These are phyloP conservation scores for Trissoscelio sp. DNA, from an alignment of 2,888 invertebrate genomes.

Conservation along the genomic window DNA sequence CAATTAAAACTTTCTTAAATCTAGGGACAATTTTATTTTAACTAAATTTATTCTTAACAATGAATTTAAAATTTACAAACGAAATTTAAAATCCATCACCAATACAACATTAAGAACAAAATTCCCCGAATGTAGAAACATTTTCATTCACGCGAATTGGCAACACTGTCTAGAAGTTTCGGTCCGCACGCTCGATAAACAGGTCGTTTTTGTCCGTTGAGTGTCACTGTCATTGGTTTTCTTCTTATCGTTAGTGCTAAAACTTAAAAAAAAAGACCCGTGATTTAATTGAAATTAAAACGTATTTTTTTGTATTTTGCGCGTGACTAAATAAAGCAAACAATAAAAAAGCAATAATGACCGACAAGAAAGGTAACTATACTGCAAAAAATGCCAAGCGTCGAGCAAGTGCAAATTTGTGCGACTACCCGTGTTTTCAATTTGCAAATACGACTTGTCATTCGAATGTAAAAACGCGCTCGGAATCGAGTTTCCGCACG, in stretches of 20 bases:
- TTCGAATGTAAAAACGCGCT: constrained; percentile 66
- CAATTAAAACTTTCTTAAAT: no score
- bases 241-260: constrained; percentile 77
- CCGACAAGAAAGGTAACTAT: constrained; percentile 84
- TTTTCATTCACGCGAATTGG: constrained; percentile 25
- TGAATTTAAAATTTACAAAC: no score
- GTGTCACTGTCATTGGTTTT: constrained; percentile 78
- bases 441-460: constrained; percentile 77
- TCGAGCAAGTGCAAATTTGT: constrained; percentile 69
- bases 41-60: no score
- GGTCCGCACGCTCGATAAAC: constrained; percentile 61
- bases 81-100: not conserved
- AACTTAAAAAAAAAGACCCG: constrained; percentile 71
- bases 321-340: constrained; percentile 72
- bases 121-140: not conserved
- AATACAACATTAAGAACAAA: no score
- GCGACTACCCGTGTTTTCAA: constrained; percentile 75
- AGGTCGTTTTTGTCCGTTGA: constrained; percentile 79
- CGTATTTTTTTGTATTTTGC: constrained; percentile 77
- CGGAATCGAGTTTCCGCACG: constrained; percentile 23
- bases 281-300: constrained; percentile 74
- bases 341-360: constrained; percentile 81
- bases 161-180: constrained; percentile 44
- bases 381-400: constrained; percentile 65
- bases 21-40: no score